Evolutionary conservation across 2,888 invertebrate genomes (phyloP).

Genomic region (Busseola fusca): DNA sequence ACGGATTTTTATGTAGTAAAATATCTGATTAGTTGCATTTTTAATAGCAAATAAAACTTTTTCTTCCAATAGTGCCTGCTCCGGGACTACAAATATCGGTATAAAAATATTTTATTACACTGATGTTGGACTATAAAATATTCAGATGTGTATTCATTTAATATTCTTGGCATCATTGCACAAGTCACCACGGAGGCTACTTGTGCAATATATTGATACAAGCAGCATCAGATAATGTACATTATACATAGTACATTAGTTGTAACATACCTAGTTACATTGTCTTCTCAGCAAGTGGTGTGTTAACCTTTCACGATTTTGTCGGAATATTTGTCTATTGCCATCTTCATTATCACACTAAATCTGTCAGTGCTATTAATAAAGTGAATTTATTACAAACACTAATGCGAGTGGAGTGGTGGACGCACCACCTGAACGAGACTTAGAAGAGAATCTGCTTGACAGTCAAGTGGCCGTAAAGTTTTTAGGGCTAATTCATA

Average conservation of each 20-base stretch:
- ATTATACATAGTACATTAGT: neutral
- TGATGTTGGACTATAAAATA: conserved; percentile 17
- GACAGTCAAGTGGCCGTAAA: conserved; percentile 66
- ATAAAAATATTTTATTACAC: conserved; percentile 37
- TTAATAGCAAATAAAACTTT: conserved; percentile 52
- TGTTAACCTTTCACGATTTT: conserved; percentile 34
- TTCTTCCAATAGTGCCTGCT: conserved; percentile 25
- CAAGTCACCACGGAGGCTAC: neutral
- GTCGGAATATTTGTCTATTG: conserved; percentile 28
- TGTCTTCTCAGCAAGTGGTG: conserved; percentile 8
- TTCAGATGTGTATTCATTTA: conserved; percentile 26
- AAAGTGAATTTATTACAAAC: conserved; percentile 47
- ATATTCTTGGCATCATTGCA: conserved; percentile 16
- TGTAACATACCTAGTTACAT: neutral
- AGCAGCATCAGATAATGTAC: conserved; percentile 4
- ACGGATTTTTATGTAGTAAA: conserved; percentile 51
- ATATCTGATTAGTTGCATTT: conserved; percentile 52
- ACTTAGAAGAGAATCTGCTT: conserved; percentile 49
- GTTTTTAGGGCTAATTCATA: conserved; percentile 70
- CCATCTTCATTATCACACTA: conserved; percentile 42
- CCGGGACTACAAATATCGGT: conserved; percentile 18
- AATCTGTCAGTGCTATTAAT: conserved; percentile 54
- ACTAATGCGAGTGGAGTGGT: conserved; percentile 47
- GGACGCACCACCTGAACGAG: conserved; percentile 51
- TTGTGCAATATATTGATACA: conserved; percentile 20